phyloP scores from a whole-genome alignment of 1,140 invertebrate species.

The Cotesia chilonis region DNA sequence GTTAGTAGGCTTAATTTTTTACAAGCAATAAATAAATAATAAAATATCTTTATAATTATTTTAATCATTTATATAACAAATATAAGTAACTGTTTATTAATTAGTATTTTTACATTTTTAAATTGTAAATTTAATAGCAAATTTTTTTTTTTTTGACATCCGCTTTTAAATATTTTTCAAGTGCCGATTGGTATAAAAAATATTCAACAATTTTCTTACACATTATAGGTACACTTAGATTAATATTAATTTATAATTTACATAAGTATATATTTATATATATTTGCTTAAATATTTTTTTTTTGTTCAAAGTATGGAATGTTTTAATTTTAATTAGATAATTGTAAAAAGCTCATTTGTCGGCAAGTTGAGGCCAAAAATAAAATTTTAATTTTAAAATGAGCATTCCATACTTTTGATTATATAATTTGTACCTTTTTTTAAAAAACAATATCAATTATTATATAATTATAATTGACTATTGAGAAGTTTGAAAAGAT shows the following conservation, averaged over 20 bases:
- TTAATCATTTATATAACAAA: too few species aligned
- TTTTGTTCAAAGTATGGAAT: constrained; percentile 14
- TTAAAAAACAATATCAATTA: not conserved
- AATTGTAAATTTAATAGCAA: too few species aligned
- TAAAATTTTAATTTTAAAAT: not conserved
- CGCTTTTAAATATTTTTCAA: too few species aligned
- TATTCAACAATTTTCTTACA: not conserved
- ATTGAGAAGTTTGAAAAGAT: too few species aligned
- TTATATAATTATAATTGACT: not conserved
- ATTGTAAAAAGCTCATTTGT: not conserved
- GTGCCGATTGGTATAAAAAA: constrained; percentile 20
- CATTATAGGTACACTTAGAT: not conserved
- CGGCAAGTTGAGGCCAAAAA: not conserved
- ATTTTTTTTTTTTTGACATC: too few species aligned
- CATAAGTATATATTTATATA: too few species aligned
- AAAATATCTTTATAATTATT: too few species aligned
- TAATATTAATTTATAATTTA: not conserved
- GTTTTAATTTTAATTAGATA: not conserved
- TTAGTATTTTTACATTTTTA: too few species aligned
- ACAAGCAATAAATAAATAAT: too few species aligned
- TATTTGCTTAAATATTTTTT: not conserved
- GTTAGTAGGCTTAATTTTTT: too few species aligned
- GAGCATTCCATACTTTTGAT: not conserved
- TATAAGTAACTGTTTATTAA: too few species aligned
- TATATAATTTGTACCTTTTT: not conserved